Conservation (phyloP, 2,888 invertebrate species). For the Sesamia inferens region DNA sequence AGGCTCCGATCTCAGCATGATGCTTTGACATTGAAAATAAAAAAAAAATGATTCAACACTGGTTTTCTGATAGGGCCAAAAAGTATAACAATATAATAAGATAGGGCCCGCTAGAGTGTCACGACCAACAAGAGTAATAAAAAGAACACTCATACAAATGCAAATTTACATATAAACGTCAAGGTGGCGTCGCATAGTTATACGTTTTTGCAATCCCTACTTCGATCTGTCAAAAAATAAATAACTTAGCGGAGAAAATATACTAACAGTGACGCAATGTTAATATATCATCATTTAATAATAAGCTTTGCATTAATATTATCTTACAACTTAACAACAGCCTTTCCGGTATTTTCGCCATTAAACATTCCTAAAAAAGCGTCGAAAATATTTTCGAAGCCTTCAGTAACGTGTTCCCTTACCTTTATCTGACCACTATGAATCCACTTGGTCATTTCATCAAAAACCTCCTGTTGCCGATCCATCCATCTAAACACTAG, state of each 20-base stretch:
- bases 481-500: not conserved
- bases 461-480: not conserved
- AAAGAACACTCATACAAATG: not conserved
- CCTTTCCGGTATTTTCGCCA: not conserved
- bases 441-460: not conserved
- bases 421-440: not conserved
- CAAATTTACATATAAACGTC: too few species aligned
- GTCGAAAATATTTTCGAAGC: not conserved
- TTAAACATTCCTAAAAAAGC: not conserved
- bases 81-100: too few species aligned
- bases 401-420: not conserved
- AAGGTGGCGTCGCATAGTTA: too few species aligned
- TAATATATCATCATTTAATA: not conserved
- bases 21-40: too few species aligned
- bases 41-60: too few species aligned
- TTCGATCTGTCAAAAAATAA: too few species aligned
- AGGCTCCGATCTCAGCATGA: too few species aligned
- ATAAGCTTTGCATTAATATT: not conserved
- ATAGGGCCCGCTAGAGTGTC: not conserved
- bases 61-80: too few species aligned
- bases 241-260: too few species aligned
- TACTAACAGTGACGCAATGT: too few species aligned
- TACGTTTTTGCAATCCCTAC: not conserved
- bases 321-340: not conserved
- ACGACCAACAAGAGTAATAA: too few species aligned